These are phyloP conservation scores for Eupleurogrammus muticus DNA, from an alignment of 2,797 vertebrate species.

Conservation along the genomic window DNA sequence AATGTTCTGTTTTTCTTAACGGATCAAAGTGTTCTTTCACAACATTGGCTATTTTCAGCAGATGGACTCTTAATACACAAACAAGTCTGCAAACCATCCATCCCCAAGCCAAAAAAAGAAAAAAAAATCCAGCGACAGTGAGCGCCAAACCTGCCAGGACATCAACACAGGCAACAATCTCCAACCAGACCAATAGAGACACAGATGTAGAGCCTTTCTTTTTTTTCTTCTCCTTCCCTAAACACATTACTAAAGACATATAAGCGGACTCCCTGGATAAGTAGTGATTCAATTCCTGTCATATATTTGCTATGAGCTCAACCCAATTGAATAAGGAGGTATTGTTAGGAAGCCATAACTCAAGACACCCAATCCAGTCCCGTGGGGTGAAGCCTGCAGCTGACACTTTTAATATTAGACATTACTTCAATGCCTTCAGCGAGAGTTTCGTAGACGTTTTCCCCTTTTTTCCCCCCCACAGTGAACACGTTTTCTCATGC, in stretches of 20 bases:
- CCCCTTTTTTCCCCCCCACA: slow-evolving; percentile 71
- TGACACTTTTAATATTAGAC: slow-evolving; percentile 79
- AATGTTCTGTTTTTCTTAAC: slow-evolving; percentile 42
- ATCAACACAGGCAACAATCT: slow-evolving; percentile 57
- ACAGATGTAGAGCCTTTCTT: slow-evolving; percentile 47
- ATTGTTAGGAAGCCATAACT: slow-evolving; percentile 74
- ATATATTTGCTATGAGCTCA: slow-evolving; percentile 73
- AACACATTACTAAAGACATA: slow-evolving; percentile 63
- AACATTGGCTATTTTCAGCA: slow-evolving; percentile 48
- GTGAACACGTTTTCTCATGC: slow-evolving; percentile 73
- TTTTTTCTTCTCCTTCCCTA: too few species aligned
- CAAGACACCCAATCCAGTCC: slow-evolving; percentile 65
- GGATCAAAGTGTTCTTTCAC: slow-evolving; percentile 46
- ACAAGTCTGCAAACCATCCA: slow-evolving; percentile 65
- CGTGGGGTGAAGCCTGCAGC: slow-evolving; percentile 63
- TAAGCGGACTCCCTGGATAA: slow-evolving; percentile 60
- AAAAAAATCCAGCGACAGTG: slow-evolving; percentile 47
- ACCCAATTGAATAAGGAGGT: slow-evolving; percentile 69
- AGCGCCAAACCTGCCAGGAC: slow-evolving; percentile 45
- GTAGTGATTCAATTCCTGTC: slow-evolving; percentile 70
- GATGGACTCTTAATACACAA: slow-evolving; percentile 58
- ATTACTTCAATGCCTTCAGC: slow-evolving; percentile 69
- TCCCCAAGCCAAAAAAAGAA: slow-evolving; percentile 41
- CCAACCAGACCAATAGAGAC: slow-evolving; percentile 50
- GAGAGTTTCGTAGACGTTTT: slow-evolving; percentile 66